Evolutionary conservation across 2,888 invertebrate species (phyloP).

Genomic region (Plebejus anna): DNA sequence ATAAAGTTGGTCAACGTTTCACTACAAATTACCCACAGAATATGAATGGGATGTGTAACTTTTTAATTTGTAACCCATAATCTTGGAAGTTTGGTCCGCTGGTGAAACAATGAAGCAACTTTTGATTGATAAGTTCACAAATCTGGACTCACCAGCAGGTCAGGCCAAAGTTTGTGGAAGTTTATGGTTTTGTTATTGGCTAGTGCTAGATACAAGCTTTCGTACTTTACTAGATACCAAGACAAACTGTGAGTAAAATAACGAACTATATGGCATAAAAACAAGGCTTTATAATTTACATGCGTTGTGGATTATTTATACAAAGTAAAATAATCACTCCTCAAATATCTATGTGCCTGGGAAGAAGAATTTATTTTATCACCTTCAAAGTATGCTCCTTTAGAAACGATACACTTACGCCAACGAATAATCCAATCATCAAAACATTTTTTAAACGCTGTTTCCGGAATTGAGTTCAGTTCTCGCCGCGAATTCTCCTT

Average conservation of each 20-base stretch:
- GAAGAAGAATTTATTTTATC: too few species aligned
- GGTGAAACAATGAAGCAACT: slow-evolving; percentile 46
- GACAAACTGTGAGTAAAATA: too few species aligned
- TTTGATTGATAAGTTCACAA: slow-evolving; percentile 51
- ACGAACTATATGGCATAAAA: too few species aligned
- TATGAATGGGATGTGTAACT: slow-evolving; percentile 28
- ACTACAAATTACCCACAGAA: neutral
- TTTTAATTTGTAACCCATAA: slow-evolving; percentile 36
- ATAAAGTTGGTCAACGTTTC: neutral
- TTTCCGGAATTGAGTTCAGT: neutral
- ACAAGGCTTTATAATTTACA: too few species aligned
- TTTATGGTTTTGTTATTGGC: slow-evolving; percentile 18
- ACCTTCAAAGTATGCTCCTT: too few species aligned
- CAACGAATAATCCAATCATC: too few species aligned
- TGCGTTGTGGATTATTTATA: too few species aligned
- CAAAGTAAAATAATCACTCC: too few species aligned
- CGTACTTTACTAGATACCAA: neutral
- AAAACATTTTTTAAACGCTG: neutral
- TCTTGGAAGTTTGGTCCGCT: slow-evolving; percentile 34
- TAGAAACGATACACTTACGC: too few species aligned
- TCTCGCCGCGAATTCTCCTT: neutral
- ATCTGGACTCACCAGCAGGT: slow-evolving; percentile 35
- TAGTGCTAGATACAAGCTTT: neutral
- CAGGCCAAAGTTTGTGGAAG: slow-evolving; percentile 26
- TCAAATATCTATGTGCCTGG: too few species aligned